Conservation (phyloP, 2,797 vertebrate species). For the Echiichthys vipera region DNA sequence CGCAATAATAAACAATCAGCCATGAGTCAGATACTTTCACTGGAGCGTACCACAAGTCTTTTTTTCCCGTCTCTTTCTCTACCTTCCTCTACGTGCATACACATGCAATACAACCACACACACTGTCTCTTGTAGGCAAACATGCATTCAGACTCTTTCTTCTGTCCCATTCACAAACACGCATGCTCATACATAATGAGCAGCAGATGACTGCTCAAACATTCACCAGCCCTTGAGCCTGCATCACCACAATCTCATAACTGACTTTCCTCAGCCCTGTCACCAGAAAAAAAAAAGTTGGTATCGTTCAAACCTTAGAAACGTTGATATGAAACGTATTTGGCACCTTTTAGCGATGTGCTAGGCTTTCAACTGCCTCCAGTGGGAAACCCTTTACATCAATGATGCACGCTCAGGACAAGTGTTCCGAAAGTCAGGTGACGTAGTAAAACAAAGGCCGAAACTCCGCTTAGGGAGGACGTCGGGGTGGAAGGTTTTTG, state of each 20-base stretch:
- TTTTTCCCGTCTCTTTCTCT: constrained; percentile 1
- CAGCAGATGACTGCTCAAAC: constrained; percentile 69
- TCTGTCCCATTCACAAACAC: constrained; percentile 24
- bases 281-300: no score
- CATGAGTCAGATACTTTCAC: constrained; percentile 79
- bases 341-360: no score
- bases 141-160: constrained; percentile 1
- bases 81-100: neutral
- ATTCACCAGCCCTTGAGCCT: constrained; percentile 62
- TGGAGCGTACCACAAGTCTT: constrained; percentile 28
- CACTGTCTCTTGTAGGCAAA: neutral
- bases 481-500: no score
- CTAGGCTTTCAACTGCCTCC: no score
- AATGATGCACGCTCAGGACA: no score
- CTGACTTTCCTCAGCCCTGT: no score
- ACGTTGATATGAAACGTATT: no score
- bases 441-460: no score
- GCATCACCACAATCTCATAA: constrained; percentile 61
- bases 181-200: constrained; percentile 50
- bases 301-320: no score
- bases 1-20: constrained; percentile 71
- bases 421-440: no score
- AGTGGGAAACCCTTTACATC: no score
- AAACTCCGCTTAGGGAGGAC: no score
- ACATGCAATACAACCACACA: constrained; percentile 19